Base-by-base conservation (phyloP, 2,888 invertebrate genomes). In the Heliconius sara region DNA sequence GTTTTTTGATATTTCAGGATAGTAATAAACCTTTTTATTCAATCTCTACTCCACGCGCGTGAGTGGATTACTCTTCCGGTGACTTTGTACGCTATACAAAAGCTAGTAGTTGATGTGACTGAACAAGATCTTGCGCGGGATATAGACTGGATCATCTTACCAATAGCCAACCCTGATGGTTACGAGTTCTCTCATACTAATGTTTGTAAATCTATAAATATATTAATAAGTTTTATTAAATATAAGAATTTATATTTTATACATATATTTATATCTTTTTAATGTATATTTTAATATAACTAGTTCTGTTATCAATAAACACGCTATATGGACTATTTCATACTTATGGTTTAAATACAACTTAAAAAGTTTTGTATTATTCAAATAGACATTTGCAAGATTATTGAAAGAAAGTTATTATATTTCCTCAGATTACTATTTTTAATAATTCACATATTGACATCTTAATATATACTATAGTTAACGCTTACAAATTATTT, bases 121-220 rank as follows among this genome's bases (percentile, higher is more conserved):
- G 96, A 96, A 79, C 87, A 87, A 3, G 89, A 95, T 72, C 86
- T 97, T 4, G 87, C 96, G 12, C 89, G 95, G 19, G 89, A 95
- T 65, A 94, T 97, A 60, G 97, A 97, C 86, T 97, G 97, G 96
- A 95, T 95, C 84, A 95, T 97, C 71, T 82, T 97, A 27, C 97
- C 97, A 0, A 92, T 96, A 12, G 91, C 96, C 63, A 97, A 97
- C 88, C 97, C 97, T 12, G 97, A 97, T 88, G 97, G 97, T 3
- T 97, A 97, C 84, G 96, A 95, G 79, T 96, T 92, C 88, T 94
- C 96, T 4, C 96, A 96, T 83, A 89, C 89, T 1, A 87, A 80
- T 73, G 95, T 95, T 84, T 88, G 91, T 87, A 65, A 25, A 57
- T 30, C 1, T 43, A 47, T 52, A 3, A 43, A 25, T 68, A 68